Evolutionary conservation across 2,797 vertebrate genomes (phyloP).

Genomic region (Aselliscus stoliczkanus): DNA sequence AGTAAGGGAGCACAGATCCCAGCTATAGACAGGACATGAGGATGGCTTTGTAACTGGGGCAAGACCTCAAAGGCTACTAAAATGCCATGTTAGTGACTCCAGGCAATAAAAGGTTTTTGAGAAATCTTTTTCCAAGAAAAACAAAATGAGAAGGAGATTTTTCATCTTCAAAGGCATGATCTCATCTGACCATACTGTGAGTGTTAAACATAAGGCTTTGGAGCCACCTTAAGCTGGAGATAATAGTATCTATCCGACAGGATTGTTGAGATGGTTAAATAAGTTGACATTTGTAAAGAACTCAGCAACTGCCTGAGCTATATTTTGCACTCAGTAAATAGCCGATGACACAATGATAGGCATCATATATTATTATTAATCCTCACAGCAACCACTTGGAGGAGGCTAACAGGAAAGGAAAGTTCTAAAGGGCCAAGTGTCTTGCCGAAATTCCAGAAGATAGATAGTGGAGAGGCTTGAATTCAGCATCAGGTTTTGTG

Average conservation of each 20-base stretch:
- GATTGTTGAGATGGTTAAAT: background rate
- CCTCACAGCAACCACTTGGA: background rate
- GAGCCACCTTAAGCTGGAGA: background rate
- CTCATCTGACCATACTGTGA: background rate
- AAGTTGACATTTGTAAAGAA: background rate
- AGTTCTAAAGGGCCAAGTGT: background rate
- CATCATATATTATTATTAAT: background rate
- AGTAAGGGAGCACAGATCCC: background rate
- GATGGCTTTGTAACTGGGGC: background rate
- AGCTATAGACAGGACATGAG: background rate
- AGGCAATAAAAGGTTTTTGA: background rate
- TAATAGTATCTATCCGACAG: background rate
- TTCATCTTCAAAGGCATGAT: background rate
- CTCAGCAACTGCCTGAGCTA: background rate
- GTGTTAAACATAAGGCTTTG: background rate
- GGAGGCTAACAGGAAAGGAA: background rate
- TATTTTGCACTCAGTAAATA: background rate
- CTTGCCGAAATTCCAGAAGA: background rate
- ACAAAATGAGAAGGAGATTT: background rate
- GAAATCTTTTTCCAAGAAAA: background rate
- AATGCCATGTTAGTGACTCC: background rate
- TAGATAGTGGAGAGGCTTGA: background rate
- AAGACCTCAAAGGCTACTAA: background rate
- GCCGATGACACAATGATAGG: background rate
- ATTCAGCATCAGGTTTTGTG: background rate